Percentiles rank a stretch among this genome's conserved stretches.
phyloP scores from a whole-genome alignment of 2,888 invertebrate species.

The Nematopogon swammerdamellus region DNA sequence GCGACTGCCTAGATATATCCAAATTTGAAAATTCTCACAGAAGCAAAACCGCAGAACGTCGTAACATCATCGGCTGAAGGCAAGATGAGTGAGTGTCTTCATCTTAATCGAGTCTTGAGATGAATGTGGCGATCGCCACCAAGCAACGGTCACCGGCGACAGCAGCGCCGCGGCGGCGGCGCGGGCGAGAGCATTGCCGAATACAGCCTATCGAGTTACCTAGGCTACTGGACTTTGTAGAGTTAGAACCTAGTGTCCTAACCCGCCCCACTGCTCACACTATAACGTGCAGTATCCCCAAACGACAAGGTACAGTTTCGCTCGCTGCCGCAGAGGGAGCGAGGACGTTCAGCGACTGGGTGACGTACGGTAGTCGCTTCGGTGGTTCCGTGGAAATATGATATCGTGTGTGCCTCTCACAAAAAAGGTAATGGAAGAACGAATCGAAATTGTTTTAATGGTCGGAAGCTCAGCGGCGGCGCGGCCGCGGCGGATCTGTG shows the following conservation, averaged over 20 bases:
- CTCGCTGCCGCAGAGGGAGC: constrained; percentile 20
- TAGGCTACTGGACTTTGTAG: constrained; percentile 51
- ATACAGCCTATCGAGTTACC: constrained; percentile 53
- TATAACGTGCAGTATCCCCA: constrained; percentile 14
- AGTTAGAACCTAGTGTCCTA: constrained; percentile 17
- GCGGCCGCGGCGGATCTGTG: no score
- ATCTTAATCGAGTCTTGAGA: no score
- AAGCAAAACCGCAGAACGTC: no score
- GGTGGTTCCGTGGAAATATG: constrained; percentile 55
- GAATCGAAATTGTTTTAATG: constrained; percentile 54
- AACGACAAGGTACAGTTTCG: constrained; percentile 15
- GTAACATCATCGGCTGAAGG: no score
- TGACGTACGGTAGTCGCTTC: constrained; percentile 54
- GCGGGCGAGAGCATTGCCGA: constrained; percentile 22
- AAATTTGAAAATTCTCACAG: no score
- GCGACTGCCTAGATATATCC: no score
- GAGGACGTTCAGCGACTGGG: constrained; percentile 25
- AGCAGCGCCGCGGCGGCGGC: constrained; percentile 34
- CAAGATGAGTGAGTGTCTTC: no score
- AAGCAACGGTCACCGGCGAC: no score
- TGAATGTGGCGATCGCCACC: no score
- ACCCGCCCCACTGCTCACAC: constrained; percentile 8
- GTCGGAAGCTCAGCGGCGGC: constrained; percentile 31
- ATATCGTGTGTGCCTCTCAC: constrained; percentile 50
- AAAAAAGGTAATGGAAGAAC: constrained; percentile 43